Evolutionary conservation across 2,113 vertebrate species (phyloP).

Genomic region (Serinus canaria): DNA sequence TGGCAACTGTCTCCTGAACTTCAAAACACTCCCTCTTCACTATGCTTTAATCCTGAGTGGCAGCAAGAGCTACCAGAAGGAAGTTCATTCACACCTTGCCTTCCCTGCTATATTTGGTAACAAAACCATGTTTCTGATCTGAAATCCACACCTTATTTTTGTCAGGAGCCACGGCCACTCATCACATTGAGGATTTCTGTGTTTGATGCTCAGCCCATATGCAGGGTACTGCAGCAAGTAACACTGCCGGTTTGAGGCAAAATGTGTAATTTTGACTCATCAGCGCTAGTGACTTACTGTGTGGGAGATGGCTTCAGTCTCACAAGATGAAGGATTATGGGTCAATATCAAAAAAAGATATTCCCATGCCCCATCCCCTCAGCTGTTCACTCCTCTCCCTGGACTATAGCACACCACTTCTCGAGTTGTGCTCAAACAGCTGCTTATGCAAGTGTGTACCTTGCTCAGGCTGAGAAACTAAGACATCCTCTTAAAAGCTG

Average conservation of each 20-base stretch:
- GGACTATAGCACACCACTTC: neutral
- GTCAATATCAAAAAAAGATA: neutral
- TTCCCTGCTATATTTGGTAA: constrained; percentile 21
- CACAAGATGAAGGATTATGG: neutral
- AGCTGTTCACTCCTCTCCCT: neutral
- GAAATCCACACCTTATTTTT: neutral
- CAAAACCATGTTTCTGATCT: neutral
- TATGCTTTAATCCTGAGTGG: neutral
- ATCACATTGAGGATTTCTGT: neutral
- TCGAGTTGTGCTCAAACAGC: neutral
- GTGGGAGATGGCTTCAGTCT: neutral
- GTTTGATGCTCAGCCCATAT: neutral
- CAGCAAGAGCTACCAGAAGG: constrained; percentile 4
- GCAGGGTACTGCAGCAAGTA: neutral
- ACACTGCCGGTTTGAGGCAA: neutral
- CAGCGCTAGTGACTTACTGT: neutral
- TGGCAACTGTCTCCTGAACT: neutral
- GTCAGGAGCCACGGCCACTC: neutral
- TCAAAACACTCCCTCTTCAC: neutral
- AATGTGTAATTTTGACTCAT: neutral
- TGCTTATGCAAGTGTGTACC: neutral
- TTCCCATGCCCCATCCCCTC: neutral
- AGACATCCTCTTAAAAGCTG: neutral
- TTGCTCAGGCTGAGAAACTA: neutral
- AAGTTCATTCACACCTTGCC: constrained; percentile 6